Conservation (phyloP, 1,140 invertebrate species). For the Drosophila melanogaster region DNA sequence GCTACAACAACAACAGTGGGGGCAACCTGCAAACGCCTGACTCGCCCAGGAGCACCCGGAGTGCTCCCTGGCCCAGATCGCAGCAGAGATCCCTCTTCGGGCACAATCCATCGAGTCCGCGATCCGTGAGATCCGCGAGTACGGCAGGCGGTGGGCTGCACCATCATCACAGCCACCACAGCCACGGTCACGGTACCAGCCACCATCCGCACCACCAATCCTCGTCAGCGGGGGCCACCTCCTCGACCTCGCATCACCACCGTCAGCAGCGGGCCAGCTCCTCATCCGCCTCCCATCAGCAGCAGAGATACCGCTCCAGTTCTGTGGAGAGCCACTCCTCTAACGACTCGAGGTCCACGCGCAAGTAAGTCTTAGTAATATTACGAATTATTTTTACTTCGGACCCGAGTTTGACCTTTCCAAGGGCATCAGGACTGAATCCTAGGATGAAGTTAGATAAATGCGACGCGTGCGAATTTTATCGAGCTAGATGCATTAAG, state of each 20-base stretch:
- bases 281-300: constrained; percentile 71
- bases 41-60: constrained; percentile 92
- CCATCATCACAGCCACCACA: constrained; percentile 77
- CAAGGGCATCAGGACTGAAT: not conserved
- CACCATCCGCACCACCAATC: constrained; percentile 65
- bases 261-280: constrained; percentile 66
- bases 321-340: constrained; percentile 95
- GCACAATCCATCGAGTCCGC: constrained; percentile 86
- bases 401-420: not conserved
- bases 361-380: constrained; percentile 84
- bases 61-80: constrained; percentile 92
- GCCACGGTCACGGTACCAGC: constrained; percentile 72
- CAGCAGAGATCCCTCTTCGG: constrained; percentile 89
- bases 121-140: constrained; percentile 89
- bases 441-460: not conserved
- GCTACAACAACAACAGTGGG: constrained; percentile 76
- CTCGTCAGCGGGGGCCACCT: constrained; percentile 50
- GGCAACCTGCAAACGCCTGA: constrained; percentile 85
- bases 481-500: constrained; percentile 12
- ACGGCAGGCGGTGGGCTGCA: constrained; percentile 73
- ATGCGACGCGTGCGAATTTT: constrained; percentile 3
- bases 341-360: constrained; percentile 89
- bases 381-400: not conserved
- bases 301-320: constrained; percentile 85
- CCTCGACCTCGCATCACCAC: constrained; percentile 55